These are phyloP conservation scores for Pteropus alecto DNA, from an alignment of 2,113 vertebrate species.

Conservation along the genomic window DNA sequence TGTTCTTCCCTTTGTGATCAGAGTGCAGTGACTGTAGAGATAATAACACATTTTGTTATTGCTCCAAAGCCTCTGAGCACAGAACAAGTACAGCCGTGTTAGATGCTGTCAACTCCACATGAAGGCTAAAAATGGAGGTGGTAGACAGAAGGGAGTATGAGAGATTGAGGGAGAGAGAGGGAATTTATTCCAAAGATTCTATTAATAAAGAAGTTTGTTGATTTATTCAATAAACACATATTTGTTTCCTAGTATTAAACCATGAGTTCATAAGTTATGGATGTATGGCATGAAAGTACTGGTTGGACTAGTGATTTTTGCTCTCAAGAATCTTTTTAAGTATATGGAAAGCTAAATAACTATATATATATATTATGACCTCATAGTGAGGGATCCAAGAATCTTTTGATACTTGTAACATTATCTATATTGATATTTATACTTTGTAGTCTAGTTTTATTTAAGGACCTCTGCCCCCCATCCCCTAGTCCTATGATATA, in stretches of 20 bases:
- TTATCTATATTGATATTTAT: neutral
- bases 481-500: too few species aligned
- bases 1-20: neutral
- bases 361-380: neutral
- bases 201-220: neutral
- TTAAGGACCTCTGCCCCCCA: neutral
- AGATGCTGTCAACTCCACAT: neutral
- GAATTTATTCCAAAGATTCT: neutral
- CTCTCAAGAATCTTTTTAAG: neutral
- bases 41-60: neutral
- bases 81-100: neutral
- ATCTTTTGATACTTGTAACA: neutral
- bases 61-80: neutral
- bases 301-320: neutral
- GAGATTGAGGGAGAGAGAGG: neutral
- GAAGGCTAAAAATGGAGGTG: neutral
- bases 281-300: neutral
- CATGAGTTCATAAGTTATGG: neutral
- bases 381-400: neutral
- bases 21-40: neutral
- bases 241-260: neutral
- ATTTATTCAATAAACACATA: neutral
- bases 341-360: neutral
- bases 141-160: fast-evolving
- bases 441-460: neutral